Evolutionary conservation across 2,113 vertebrate species (phyloP), one percentile per base, ranked within the genome.

Genomic region (Serilophus lunatus): DNA sequence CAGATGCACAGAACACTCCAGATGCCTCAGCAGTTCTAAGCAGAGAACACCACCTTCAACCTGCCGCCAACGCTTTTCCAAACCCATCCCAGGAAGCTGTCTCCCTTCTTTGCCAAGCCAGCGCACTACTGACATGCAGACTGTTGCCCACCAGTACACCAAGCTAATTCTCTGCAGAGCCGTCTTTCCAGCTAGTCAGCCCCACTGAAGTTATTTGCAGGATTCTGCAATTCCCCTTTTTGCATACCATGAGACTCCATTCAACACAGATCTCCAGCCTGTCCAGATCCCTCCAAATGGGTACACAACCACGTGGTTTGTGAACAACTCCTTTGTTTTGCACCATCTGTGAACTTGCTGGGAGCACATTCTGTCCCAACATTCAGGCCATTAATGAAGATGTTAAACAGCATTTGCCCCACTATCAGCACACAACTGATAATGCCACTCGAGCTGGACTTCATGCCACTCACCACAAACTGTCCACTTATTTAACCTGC

Each of bases 81-180:
- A 49, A 49, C 0, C 0, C 8, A 77, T 54, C 15, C 7, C 29
- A 25, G 44, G 6, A 68, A 13, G 29, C 11, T 28, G 7, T 3
- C 35, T 64, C 59, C 12, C 7, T 3, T 18, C 59, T 90, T 69
- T 74, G 59, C 24, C 63, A 45, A 0, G 2, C 44, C 3, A 4
- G 22, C 13, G 31, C 42, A 23, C 35, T 40, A 47, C 61, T 26
- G 28, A 31, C 22, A 16, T 31, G n/a, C 26, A 44, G 15, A n/a
- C 2, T 15, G 36, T 0, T 44, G 38, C 9, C 35, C 49, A 49
- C 3, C 57, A 44, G 35, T 7, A 72, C 3, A 7, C 12, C 31
- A 61, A 75, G 56, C 13, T 26, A 54, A 42, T 61, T 38, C 50
- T 44, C 60, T 29, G 22, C 38, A 69, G 40, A 74, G 29, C 23